Base-by-base conservation (phyloP, 2,888 invertebrate species). In the Nomada ruficornis region DNA sequence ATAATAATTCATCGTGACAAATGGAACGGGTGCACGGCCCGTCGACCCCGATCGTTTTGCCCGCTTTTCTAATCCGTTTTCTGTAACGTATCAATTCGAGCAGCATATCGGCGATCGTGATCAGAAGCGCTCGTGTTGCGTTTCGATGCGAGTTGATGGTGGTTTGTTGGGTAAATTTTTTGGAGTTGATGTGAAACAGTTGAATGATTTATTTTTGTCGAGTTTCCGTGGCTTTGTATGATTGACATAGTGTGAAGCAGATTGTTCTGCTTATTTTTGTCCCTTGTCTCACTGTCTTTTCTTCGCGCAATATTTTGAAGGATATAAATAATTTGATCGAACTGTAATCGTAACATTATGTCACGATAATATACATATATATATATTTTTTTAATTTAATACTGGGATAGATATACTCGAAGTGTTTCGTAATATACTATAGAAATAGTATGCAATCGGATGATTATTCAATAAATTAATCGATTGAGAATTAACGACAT, bases 1-100 rank as follows among this genome's bases (percentile, higher is more conserved):
- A 82, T 82, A 71, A 72, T 76, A 71, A 72, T 76, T 78, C 82
- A 59, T 79, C 55, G 65, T 70, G 82, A 79, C 72, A 55, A 77
- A 82, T 77, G 72, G 50, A 47, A 64, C 23, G 18, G 42, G 52
- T 50, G 29, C 23, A 44, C 20, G 29, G 23, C 11, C 59, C 13
- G 20, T n/a, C 23, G 18, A 11, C 29, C 52, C 47, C 54, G 11
- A 36, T 26, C 50, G 62, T 44, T 63, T 13, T 59, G 29, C 20
- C 54, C 50, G 10, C 7, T 59, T 64, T 63, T 73, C 64, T 73
- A 63, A 78, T 73, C 69, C 36, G 15, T 44, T 67, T 75, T 80
- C 65, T 59, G 23, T 57, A 18, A 42, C 65, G 20, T 55, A 44
- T 80, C 62, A 68, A 74, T 60, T 65, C 68, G 59, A 60, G 18